Evolutionary conservation across 1,140 invertebrate species (phyloP), one percentile per base, ranked within the genome.

Genomic region (Notospermus geniculatus): DNA sequence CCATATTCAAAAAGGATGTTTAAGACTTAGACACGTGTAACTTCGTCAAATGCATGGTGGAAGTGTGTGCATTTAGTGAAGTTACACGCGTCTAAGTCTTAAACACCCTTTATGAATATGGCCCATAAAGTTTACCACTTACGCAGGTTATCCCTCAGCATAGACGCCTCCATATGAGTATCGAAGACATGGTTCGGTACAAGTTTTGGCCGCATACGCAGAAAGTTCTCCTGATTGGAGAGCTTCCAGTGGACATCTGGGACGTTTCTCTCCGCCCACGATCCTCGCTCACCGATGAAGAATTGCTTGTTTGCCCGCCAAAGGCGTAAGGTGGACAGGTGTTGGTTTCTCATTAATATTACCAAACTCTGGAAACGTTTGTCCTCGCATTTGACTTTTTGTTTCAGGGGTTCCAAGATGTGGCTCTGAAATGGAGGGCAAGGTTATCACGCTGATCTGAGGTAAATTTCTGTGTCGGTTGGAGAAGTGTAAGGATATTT

Each of bases 191-290:
- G 75, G 63, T 84, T 85, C 0, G 83, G 85, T 46, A 85, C 79
- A 54, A 88, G 71, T 68, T 87, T 88, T 1, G 87, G 80, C 22
- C 86, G 79, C 87, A 88, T 88, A 36, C 87, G 78, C 1, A 83
- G 83, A 41, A 84, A 84, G 71, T 88, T 88, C 68, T 88, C 87
- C 65, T 87, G 84, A 41, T 83, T 83, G 2, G 87, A 87, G 4
- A 88, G 73, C 65, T 85, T 87, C 87, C 79, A 81, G 58, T 80
- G 69, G 13, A 70, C 11, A 2, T 39, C 17, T 25, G 28, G 5
- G 27, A 43, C 62, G 52, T 59, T 77, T 88, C 87, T 28, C 85
- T 89, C 53, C 85, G 76, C 78, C 86, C 86, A 88, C 15, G 85
- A 82, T 52, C 87, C 87, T 59, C 86, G 73, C 28, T 85, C 83